Conservation (phyloP, 2,888 invertebrate genomes). For the Tridacna crocea region DNA sequence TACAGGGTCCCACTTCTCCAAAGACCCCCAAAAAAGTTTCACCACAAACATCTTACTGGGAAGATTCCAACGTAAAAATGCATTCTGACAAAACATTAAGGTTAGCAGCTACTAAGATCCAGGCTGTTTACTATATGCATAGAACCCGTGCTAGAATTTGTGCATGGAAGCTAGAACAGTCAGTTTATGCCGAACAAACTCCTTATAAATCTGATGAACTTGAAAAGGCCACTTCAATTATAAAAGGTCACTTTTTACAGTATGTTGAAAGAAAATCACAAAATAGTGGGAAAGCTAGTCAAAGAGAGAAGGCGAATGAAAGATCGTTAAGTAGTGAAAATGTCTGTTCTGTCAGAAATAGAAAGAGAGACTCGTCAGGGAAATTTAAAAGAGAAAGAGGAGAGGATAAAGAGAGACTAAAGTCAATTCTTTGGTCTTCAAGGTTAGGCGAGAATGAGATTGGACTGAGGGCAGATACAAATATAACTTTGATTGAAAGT, state of each 20-base stretch:
- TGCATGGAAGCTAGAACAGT: constrained; percentile 8
- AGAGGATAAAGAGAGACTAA: background rate
- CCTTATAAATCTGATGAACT: constrained; percentile 18
- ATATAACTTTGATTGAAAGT: background rate
- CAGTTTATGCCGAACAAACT: constrained; percentile 4
- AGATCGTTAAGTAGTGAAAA: constrained; percentile 19
- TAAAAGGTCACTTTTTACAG: constrained; percentile 21
- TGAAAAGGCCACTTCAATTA: constrained; percentile 3
- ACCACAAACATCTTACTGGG: constrained; percentile 48
- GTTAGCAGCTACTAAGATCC: constrained; percentile 42
- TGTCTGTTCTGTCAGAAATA: constrained; percentile 2
- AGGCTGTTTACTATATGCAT: constrained; percentile 43
- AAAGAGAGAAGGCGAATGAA: background rate
- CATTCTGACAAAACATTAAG: constrained; percentile 55
- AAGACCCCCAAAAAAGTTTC: background rate
- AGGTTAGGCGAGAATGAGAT: background rate
- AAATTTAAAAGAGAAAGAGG: background rate
- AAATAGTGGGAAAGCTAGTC: background rate
- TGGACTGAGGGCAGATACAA: background rate
- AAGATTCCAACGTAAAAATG: constrained; percentile 57
- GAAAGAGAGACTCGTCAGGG: constrained; percentile 24
- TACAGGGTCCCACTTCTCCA: constrained; percentile 43
- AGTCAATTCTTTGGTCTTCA: background rate
- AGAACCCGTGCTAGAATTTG: constrained; percentile 35
- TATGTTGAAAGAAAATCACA: constrained; percentile 17